Conservation (phyloP, 2,888 invertebrate species). For the Platerodrilus igneus region DNA sequence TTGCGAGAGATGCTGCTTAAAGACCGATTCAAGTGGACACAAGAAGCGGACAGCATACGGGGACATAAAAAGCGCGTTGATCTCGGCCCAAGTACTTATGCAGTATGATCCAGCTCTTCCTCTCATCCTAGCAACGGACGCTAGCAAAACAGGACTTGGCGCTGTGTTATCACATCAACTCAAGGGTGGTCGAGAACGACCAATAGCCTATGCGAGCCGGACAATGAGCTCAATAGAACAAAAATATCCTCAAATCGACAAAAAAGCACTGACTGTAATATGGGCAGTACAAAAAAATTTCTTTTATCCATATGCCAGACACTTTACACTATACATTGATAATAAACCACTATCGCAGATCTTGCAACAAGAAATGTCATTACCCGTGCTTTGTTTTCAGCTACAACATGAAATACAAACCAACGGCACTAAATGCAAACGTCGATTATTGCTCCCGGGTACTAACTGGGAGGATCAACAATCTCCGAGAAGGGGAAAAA, state of each 20-base stretch:
- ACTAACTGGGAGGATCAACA: too few relatives aligned
- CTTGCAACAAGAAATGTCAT: slow-evolving; percentile 21
- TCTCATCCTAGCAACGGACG: slow-evolving; percentile 20
- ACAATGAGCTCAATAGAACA: slow-evolving; percentile 20
- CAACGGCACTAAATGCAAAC: too few relatives aligned
- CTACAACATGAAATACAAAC: too few relatives aligned
- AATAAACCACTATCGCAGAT: slow-evolving; percentile 25
- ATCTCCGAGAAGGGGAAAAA: too few relatives aligned
- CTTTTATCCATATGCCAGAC: slow-evolving; percentile 21
- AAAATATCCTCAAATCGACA: slow-evolving; percentile 25
- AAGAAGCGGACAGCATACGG: slow-evolving; percentile 22
- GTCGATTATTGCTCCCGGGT: too few relatives aligned
- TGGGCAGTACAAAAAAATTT: slow-evolving; percentile 19
- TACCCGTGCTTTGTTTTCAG: slow-evolving; percentile 23
- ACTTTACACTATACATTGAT: slow-evolving; percentile 22
- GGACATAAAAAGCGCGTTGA: slow-evolving; percentile 24
- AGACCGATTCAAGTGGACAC: slow-evolving; percentile 14
- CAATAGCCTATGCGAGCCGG: slow-evolving; percentile 20
- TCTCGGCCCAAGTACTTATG: slow-evolving; percentile 21
- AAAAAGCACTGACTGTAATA: slow-evolving; percentile 21
- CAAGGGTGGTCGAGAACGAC: too few relatives aligned
- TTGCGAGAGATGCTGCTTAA: slow-evolving; percentile 18
- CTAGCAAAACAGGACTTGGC: slow-evolving; percentile 19
- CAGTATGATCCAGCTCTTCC: slow-evolving; percentile 6
- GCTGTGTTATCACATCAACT: slow-evolving; percentile 22